Evolutionary conservation across 1,140 invertebrate genomes (phyloP).

Genomic region (Charaxes varanes): DNA sequence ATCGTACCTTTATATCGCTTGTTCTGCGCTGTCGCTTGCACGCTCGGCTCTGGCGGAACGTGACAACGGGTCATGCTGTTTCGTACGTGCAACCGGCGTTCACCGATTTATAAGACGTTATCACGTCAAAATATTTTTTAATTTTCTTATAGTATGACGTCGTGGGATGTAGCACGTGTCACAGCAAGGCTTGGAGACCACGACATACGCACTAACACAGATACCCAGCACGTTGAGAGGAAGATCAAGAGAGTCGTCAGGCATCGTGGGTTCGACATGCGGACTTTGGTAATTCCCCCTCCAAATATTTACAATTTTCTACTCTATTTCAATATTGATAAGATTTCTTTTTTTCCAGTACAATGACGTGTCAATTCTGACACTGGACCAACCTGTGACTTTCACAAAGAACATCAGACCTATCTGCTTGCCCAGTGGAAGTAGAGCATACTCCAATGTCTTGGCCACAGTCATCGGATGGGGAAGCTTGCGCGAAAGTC

Average conservation of each 20-base stretch:
- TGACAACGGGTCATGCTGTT: too few species aligned
- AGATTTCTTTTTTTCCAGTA: slow-evolving; percentile 78
- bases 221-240: slow-evolving; percentile 83
- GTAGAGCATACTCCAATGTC: slow-evolving; percentile 78
- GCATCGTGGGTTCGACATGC: slow-evolving; percentile 88
- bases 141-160: slow-evolving; percentile 90
- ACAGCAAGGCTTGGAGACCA: slow-evolving; percentile 88
- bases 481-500: slow-evolving; percentile 87
- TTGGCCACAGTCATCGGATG: slow-evolving; percentile 89
- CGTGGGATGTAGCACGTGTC: slow-evolving; percentile 88
- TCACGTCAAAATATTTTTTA: too few species aligned
- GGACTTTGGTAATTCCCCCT: slow-evolving; percentile 79
- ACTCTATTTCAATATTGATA: too few species aligned
- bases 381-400: slow-evolving; percentile 84
- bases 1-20: too few species aligned
- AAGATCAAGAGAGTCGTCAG: slow-evolving; percentile 87
- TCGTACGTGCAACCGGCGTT: too few species aligned
- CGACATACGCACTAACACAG: slow-evolving; percentile 83
- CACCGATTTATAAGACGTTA: too few species aligned
- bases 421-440: slow-evolving; percentile 85
- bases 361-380: slow-evolving; percentile 91
- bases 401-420: slow-evolving; percentile 86
- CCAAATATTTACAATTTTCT: not conserved
- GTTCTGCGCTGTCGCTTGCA: too few species aligned
- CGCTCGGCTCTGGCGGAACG: too few species aligned